phyloP scores from a whole-genome alignment of 2,888 invertebrate genomes.

The Lottia gigantea region DNA sequence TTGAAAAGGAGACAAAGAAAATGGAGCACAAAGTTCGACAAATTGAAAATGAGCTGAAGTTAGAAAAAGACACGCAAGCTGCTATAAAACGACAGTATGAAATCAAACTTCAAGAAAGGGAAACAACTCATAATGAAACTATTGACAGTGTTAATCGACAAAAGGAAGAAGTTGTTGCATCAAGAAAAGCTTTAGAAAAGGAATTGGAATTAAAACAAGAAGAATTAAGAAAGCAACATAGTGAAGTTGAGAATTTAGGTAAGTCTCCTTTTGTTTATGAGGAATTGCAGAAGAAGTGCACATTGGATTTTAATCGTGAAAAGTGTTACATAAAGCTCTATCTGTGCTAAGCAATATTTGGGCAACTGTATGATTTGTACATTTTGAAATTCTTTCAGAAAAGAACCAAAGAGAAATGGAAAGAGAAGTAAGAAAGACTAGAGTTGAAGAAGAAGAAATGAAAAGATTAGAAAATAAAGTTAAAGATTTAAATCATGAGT shows the following conservation, averaged over 20 bases:
- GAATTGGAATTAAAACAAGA: slow-evolving; percentile 42
- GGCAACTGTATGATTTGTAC: too few relatives aligned
- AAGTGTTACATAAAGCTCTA: too few relatives aligned
- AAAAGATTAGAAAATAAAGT: slow-evolving; percentile 42
- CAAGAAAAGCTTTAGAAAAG: slow-evolving; percentile 46
- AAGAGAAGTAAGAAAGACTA: slow-evolving; percentile 46
- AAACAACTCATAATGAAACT: slow-evolving; percentile 42
- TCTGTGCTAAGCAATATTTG: too few relatives aligned
- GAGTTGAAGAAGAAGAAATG: slow-evolving; percentile 42
- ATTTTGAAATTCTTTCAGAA: slow-evolving; percentile 31
- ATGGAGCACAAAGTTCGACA: slow-evolving; percentile 49
- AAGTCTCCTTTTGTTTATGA: slow-evolving; percentile 14
- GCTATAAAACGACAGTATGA: slow-evolving; percentile 47
- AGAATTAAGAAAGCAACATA: slow-evolving; percentile 47
- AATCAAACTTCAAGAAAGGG: slow-evolving; percentile 52
- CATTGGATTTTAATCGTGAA: too few relatives aligned
- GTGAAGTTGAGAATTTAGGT: slow-evolving; percentile 50
- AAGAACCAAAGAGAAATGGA: slow-evolving; percentile 40
- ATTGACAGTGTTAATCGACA: slow-evolving; percentile 41
- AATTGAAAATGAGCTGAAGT: slow-evolving; percentile 52
- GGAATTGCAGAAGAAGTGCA: background rate
- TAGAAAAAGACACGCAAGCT: slow-evolving; percentile 53
- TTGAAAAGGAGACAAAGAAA: slow-evolving; percentile 47
- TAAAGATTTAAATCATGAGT: slow-evolving; percentile 37
- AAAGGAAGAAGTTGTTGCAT: slow-evolving; percentile 41